A percentile compares a stretch with the other conserved stretches of the same genome.
Evolutionary conservation across 53 echinoderm and acorn worm genomes (phyloP).

Genomic region (Apostichopus leukothele): DNA sequence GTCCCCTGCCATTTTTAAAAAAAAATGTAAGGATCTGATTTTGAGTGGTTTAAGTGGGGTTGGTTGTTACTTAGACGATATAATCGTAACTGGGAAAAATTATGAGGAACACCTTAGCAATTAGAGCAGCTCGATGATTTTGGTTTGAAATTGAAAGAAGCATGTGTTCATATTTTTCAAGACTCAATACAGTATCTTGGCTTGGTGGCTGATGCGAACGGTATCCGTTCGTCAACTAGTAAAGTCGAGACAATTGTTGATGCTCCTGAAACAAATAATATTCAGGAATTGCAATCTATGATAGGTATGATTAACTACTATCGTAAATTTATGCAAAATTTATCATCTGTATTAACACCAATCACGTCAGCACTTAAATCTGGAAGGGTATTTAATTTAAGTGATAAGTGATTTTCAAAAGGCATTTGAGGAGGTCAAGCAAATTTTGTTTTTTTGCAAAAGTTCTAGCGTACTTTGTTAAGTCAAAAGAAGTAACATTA

Average conservation of each 20-base stretch:
- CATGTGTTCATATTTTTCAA: not conserved
- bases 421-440: constrained; percentile 20
- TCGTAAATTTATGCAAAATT: not conserved
- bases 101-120: constrained; percentile 26
- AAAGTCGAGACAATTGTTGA: not conserved
- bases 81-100: constrained; percentile 19
- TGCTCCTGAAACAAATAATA: not conserved
- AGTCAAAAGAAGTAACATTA: constrained; percentile 8
- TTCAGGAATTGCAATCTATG: not conserved
- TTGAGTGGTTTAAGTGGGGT: constrained; percentile 11
- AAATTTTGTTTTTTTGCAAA: not conserved
- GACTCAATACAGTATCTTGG: not conserved
- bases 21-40: constrained; percentile 24
- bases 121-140: constrained; percentile 18
- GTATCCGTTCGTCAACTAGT: not conserved
- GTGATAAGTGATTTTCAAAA: constrained; percentile 2
- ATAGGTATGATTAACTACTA: not conserved
- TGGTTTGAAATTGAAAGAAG: not conserved
- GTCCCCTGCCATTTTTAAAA: constrained; percentile 2
- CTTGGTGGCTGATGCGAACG: not conserved
- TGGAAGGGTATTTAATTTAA: not conserved
- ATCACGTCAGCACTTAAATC: not conserved
- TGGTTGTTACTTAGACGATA: constrained; percentile 36
- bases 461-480: constrained; percentile 23
- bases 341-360: no score